A percentile compares a stretch with the other conserved stretches of the same genome.
These are phyloP conservation scores for Bombylius major DNA, from an alignment of 2,888 invertebrate species.

Conservation along the genomic window DNA sequence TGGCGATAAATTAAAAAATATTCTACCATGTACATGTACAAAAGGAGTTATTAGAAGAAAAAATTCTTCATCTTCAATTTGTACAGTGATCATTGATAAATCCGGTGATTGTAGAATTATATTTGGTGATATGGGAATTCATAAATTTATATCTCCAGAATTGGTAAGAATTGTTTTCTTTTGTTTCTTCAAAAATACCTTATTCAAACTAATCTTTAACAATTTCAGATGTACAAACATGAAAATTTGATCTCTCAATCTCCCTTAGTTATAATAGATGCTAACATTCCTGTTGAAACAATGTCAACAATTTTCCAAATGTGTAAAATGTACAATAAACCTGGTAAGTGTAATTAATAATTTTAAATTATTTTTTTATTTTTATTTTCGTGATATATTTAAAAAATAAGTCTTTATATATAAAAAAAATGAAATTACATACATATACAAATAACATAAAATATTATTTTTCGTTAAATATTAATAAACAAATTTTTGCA, in stretches of 20 bases:
- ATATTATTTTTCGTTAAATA: too few species aligned
- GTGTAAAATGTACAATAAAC: constrained; percentile 47
- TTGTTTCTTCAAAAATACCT: too few species aligned
- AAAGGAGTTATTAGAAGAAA: constrained; percentile 25
- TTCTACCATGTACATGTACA: constrained; percentile 30
- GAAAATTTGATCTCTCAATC: constrained; percentile 46
- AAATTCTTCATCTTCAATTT: constrained; percentile 49
- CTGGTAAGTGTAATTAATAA: constrained; percentile 24
- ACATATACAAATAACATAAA: too few species aligned
- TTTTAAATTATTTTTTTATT: too few species aligned
- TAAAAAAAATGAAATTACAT: too few species aligned
- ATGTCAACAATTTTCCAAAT: constrained; percentile 50
- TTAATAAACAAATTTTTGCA: too few species aligned
- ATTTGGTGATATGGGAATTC: constrained; percentile 75
- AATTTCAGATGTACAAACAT: constrained; percentile 46
- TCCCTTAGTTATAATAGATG: constrained; percentile 72
- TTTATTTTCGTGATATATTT: too few species aligned
- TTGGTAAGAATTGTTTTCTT: constrained; percentile 38
- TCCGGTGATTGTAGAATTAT: constrained; percentile 67
- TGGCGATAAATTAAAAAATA: constrained; percentile 34
- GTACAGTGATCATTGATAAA: constrained; percentile 59
- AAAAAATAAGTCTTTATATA: too few species aligned
- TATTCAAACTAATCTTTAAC: too few species aligned
- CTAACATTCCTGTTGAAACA: constrained; percentile 59
- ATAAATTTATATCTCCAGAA: constrained; percentile 52